Evolutionary conservation across 2,888 invertebrate species (phyloP), one percentile per base, ranked within the genome.

Genomic region (Hydriomena furcata): DNA sequence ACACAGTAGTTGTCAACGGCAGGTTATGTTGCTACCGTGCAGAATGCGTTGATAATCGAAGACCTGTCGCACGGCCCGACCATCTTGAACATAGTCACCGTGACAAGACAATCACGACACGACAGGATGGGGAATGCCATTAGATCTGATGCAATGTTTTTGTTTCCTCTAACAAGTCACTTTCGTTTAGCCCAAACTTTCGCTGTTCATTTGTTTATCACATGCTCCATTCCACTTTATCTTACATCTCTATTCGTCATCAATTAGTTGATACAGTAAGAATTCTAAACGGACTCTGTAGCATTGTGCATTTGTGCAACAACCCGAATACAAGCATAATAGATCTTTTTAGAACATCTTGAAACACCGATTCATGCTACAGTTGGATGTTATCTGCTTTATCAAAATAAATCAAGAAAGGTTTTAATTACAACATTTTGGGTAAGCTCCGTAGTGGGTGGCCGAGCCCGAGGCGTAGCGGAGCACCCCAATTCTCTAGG

Each of bases 11-110:
- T 36, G 35, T 46, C 38, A 40, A 28, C 62, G 61, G 58, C 55
- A 59, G 59, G 58, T 60, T 41, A 24, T 20, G 11, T 10, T 58
- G 58, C 72, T 69, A 79, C 79, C 84, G 81, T 81, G 81, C 79
- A 82, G 78, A 87, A 90, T 84, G 86, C 88, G 89, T 84, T 66
- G 75, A 84, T 80, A 89, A 88, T 88, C 79, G 77, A 77, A 58
- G 82, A 87, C 87, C 84, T 85, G 88, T 90, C 88, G 84, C 89
- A 88, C 88, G 88, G 83, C 80, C 83, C 66, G 69, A 55, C 58
- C 60, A 62, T 67, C 69, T 69, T 63, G 61, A 60, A 66, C 71
- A 65, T 66, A 34, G 63, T 68, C 60, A 61, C 70, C 71, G 71
- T 78, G 68, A 70, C 67, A 62, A 72, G 66, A 68, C 66, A 62